Evolutionary conservation across 2,113 vertebrate genomes (phyloP).

Genomic region (Strix uralensis): DNA sequence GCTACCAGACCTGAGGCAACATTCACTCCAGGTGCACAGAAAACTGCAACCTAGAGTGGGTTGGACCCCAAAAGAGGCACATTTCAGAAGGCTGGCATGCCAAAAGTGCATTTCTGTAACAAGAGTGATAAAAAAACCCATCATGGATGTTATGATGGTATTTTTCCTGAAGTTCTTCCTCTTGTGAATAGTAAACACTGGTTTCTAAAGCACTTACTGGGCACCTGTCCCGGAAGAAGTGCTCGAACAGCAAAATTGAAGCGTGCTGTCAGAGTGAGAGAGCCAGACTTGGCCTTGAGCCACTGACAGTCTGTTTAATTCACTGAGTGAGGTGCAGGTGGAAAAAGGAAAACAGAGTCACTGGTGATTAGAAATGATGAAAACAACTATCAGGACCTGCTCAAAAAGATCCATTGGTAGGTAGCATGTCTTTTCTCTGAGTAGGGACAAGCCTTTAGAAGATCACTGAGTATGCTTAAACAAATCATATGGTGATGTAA

Average conservation of each 20-base stretch:
- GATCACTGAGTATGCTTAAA: neutral
- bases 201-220: conserved; percentile 34
- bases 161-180: conserved; percentile 37
- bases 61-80: neutral
- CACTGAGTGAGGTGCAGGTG: neutral
- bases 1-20: neutral
- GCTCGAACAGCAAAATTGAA: conserved; percentile 40
- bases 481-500: neutral
- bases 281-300: conserved; percentile 28
- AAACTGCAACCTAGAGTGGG: neutral
- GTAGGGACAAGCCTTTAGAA: neutral
- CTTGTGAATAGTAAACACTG: neutral
- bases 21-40: neutral
- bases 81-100: neutral
- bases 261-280: neutral
- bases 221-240: conserved; percentile 42
- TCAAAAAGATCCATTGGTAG: neutral
- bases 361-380: neutral
- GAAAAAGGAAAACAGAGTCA: conserved; percentile 24
- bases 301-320: conserved; percentile 19
- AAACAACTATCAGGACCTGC: neutral
- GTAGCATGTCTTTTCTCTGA: neutral
- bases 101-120: neutral
- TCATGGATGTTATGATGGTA: neutral
- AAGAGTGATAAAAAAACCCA: neutral